Evolutionary conservation across 2,113 vertebrate genomes (phyloP), one percentile per base, ranked within the genome.

Genomic region (Scopus umbretta): DNA sequence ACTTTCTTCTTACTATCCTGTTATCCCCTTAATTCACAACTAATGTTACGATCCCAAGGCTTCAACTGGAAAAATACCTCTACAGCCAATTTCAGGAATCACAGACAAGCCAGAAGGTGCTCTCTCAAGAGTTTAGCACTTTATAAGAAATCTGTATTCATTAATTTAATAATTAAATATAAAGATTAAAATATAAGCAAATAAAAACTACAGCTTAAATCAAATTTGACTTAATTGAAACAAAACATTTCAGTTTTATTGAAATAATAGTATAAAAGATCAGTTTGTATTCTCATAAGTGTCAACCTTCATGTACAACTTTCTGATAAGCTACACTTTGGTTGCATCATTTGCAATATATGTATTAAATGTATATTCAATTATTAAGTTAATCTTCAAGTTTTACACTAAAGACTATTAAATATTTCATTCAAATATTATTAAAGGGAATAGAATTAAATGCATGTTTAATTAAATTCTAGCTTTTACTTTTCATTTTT

Each of bases 1-100:
- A 81, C 73, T 85, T 92, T 92, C 47, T 73, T 72, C 72, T 92
- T 95, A 84, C 70, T 84, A 92, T 80, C 90, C 86, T 84, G 38
- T 79, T 96, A 95, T 89, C 12, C 40, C 26, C 47, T 84, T 84
- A 78, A 91, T 61, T 81, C 80, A 71, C 5, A 87, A n/a, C 8
- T 80, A 91, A 92, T 67, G 56, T 55, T 92, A 88, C 66, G 65
- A 66, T 88, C 80, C 38, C 76, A 89, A 80, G 53, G 58, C 26
- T 78, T 91, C 65, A 78, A n/a, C 2, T 63, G 65, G 65, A 89
- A 85, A 70, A 94, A 91, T 30, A 55, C 6, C 13, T 71, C 23
- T 71, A 71, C 85, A 90, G 27, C 14, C 4, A 42, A 84, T 74
- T 93, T 92, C 50, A 73, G 80, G 25, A 73, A 9, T 23, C 36